These are phyloP conservation scores for Melanophora roralis DNA, from an alignment of 2,888 invertebrate genomes.

Conservation along the genomic window DNA sequence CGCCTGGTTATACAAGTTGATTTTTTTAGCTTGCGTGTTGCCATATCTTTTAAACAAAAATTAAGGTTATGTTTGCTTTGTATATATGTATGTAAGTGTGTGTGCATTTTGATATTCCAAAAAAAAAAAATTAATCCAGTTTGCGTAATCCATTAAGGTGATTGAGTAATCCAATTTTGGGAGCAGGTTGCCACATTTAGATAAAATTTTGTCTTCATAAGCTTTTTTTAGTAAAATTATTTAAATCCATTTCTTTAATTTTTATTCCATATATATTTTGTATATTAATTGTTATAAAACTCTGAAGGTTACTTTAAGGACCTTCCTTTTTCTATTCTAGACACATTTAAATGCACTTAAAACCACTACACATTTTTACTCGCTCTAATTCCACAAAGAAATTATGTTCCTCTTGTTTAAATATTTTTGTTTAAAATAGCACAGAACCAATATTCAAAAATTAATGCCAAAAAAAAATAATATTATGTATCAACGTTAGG, in stretches of 20 bases:
- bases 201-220: conserved; percentile 11
- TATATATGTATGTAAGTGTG: not conserved
- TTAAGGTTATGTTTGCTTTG: conserved; percentile 44
- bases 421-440: no score
- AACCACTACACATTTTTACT: conserved; percentile 26
- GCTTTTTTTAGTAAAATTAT: conserved; percentile 12
- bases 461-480: conserved; percentile 47
- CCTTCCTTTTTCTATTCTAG: conserved; percentile 40
- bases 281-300: not conserved
- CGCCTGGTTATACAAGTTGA: conserved; percentile 34
- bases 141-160: conserved; percentile 56
- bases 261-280: not conserved
- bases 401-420: conserved; percentile 10
- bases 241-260: not conserved
- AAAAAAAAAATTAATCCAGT: conserved; percentile 43
- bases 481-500: conserved; percentile 70
- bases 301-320: conserved; percentile 59
- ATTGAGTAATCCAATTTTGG: conserved; percentile 59
- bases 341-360: conserved; percentile 25
- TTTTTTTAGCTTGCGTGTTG: not conserved
- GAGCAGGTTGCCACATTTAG: conserved; percentile 26
- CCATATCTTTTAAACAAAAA: not conserved
- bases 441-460: conserved; percentile 61
- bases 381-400: conserved; percentile 4
- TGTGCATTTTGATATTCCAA: not conserved